Percentiles rank a stretch among this genome's conserved stretches.
Evolutionary conservation across 2,113 vertebrate genomes (phyloP).

Genomic region (Apeltes quadracus): DNA sequence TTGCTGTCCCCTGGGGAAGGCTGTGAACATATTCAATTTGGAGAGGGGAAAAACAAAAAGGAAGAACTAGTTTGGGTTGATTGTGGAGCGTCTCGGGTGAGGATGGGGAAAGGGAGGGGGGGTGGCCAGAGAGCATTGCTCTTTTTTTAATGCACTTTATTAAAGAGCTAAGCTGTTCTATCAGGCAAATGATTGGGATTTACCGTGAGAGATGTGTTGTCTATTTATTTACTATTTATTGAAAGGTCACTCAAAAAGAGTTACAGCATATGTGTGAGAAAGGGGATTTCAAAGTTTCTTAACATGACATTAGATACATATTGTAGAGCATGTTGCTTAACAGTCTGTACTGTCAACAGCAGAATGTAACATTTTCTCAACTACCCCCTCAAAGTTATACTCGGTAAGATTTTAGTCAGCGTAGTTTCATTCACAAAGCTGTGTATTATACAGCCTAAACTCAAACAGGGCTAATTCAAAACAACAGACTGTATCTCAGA

Average conservation of each 20-base stretch:
- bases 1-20: constrained; percentile 82
- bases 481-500: constrained; percentile 66
- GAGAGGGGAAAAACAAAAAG: constrained; percentile 60
- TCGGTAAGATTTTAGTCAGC: constrained; percentile 64
- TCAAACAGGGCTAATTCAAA: constrained; percentile 8
- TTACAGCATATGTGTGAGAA: constrained; percentile 67
- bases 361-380: constrained; percentile 58
- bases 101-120: constrained; percentile 61
- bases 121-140: constrained; percentile 75
- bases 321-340: constrained; percentile 22
- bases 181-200: constrained; percentile 66
- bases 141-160: constrained; percentile 73
- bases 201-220: constrained; percentile 57
- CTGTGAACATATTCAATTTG: constrained; percentile 74
- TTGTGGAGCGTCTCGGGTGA: constrained; percentile 73
- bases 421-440: constrained; percentile 27
- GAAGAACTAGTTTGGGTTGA: constrained; percentile 75
- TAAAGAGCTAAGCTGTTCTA: constrained; percentile 72
- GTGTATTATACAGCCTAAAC: not conserved
- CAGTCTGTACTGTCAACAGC: constrained; percentile 43
- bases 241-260: constrained; percentile 64
- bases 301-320: constrained; percentile 51
- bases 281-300: constrained; percentile 63
- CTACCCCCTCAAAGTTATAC: constrained; percentile 78
- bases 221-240: constrained; percentile 26